Conservation (phyloP, 2,888 invertebrate species). For the Operophtera brumata region DNA sequence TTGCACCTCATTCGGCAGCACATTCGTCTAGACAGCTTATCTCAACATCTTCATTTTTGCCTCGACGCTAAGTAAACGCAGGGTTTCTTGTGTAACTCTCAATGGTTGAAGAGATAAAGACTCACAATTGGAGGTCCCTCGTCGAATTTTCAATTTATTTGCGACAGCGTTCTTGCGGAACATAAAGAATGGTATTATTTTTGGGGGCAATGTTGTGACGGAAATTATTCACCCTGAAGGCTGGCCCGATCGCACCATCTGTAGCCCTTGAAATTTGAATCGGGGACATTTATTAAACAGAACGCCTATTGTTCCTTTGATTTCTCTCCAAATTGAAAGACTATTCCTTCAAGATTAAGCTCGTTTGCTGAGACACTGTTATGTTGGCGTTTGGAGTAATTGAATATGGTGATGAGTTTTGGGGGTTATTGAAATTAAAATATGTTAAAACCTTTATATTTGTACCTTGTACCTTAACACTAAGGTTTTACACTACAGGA, state of each 20-base stretch:
- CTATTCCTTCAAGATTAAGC: constrained; percentile 34
- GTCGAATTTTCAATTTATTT: constrained; percentile 52
- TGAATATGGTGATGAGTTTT: constrained; percentile 15
- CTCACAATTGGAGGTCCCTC: constrained; percentile 21
- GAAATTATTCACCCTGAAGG: constrained; percentile 58
- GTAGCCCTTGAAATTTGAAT: constrained; percentile 60
- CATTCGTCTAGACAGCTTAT: constrained; percentile 11
- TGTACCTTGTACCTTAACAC: too few species aligned
- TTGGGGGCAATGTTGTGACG: constrained; percentile 51
- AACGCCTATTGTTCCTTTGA: constrained; percentile 54
- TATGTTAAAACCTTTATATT: not conserved
- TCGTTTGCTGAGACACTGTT: constrained; percentile 29
- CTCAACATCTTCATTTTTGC: constrained; percentile 17
- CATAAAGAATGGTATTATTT: constrained; percentile 52
- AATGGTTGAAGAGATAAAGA: constrained; percentile 26
- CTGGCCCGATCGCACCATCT: constrained; percentile 56
- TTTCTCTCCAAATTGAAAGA: constrained; percentile 47
- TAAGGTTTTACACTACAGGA: too few species aligned
- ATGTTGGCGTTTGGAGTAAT: constrained; percentile 21
- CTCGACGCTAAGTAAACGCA: constrained; percentile 26
- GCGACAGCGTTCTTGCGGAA: constrained; percentile 45
- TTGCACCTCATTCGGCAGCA: not conserved
- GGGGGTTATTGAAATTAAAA: not conserved
- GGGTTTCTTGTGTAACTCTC: constrained; percentile 44
- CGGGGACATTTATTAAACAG: constrained; percentile 61